A percentile compares a stretch with the other conserved stretches of the same genome.
These are phyloP conservation scores for Hololepta plana DNA, from an alignment of 2,888 invertebrate species.

Conservation along the genomic window DNA sequence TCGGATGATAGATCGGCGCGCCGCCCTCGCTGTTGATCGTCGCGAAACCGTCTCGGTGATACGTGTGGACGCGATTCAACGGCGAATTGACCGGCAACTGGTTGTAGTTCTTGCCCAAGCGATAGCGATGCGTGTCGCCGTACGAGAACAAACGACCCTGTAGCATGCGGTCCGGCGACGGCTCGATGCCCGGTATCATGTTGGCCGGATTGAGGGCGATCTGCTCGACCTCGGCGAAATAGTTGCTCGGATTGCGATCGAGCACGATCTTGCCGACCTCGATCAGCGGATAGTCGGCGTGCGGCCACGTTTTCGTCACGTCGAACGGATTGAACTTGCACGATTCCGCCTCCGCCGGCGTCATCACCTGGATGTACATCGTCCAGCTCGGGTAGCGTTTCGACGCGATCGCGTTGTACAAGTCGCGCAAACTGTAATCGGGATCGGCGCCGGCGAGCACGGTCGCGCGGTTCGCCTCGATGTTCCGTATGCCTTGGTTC, in stretches of 20 bases:
- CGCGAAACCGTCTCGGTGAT: constrained; percentile 76
- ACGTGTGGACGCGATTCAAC: constrained; percentile 49
- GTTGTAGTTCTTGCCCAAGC: constrained; percentile 76
- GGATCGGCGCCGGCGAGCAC: constrained; percentile 61
- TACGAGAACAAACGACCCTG: constrained; percentile 79
- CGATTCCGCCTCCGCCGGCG: constrained; percentile 63
- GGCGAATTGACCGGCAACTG: constrained; percentile 94
- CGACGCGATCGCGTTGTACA: constrained; percentile 72
- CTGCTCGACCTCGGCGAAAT: constrained; percentile 89
- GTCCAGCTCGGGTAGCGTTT: constrained; percentile 65
- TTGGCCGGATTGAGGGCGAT: constrained; percentile 79
- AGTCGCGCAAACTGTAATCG: constrained; percentile 74
- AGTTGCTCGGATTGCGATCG: constrained; percentile 78
- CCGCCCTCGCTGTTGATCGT: constrained; percentile 65
- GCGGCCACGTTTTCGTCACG: constrained; percentile 84
- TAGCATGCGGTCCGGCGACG: constrained; percentile 86
- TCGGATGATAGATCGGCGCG: constrained; percentile 94
- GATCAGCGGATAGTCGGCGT: constrained; percentile 70
- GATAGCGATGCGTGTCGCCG: constrained; percentile 78
- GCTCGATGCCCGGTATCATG: constrained; percentile 80
- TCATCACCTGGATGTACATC: constrained; percentile 74
- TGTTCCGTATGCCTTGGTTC: constrained; percentile 75
- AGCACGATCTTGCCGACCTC: constrained; percentile 75
- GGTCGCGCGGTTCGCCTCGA: constrained; percentile 47
- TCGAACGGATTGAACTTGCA: constrained; percentile 83